These are phyloP conservation scores for Dreissena rostriformis DNA, from an alignment of 1,140 invertebrate species.

Conservation along the genomic window DNA sequence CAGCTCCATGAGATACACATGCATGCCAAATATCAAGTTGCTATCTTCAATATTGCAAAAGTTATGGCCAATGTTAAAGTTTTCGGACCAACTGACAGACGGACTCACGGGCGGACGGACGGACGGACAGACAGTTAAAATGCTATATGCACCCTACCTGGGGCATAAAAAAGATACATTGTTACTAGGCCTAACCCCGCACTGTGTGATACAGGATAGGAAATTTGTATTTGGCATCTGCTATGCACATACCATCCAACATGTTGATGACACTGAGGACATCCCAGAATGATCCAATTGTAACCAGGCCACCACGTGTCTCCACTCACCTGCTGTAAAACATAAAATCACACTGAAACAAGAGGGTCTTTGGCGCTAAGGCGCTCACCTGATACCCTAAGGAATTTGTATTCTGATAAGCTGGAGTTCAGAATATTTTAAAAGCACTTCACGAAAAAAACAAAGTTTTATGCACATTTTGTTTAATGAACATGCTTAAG, in stretches of 20 bases:
- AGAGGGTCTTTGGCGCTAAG: no score
- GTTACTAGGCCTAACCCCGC: not conserved
- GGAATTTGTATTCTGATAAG: not conserved
- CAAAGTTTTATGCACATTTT: no score
- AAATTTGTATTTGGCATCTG: not conserved
- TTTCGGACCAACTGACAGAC: conserved; percentile 51
- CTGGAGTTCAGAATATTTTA: not conserved
- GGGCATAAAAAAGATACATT: conserved; percentile 5
- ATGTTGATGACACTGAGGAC: conserved; percentile 80
- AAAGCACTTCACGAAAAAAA: not conserved
- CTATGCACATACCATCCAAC: conserved; percentile 81
- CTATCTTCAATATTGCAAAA: no score
- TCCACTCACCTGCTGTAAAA: conserved; percentile 61
- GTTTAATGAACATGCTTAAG: no score
- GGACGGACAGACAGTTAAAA: conserved; percentile 23
- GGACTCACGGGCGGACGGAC: conserved; percentile 62
- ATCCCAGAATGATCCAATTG: conserved; percentile 81
- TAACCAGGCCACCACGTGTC: conserved; percentile 81
- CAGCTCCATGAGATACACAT: no score
- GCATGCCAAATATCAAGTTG: no score
- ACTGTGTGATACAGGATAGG: not conserved
- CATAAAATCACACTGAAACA: conserved; percentile 20
- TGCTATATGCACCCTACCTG: conserved; percentile 22
- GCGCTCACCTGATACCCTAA: not conserved
- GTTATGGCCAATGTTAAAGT: no score